phyloP scores from a whole-genome alignment of 2,888 invertebrate species.

The Drosophila lutescens region DNA sequence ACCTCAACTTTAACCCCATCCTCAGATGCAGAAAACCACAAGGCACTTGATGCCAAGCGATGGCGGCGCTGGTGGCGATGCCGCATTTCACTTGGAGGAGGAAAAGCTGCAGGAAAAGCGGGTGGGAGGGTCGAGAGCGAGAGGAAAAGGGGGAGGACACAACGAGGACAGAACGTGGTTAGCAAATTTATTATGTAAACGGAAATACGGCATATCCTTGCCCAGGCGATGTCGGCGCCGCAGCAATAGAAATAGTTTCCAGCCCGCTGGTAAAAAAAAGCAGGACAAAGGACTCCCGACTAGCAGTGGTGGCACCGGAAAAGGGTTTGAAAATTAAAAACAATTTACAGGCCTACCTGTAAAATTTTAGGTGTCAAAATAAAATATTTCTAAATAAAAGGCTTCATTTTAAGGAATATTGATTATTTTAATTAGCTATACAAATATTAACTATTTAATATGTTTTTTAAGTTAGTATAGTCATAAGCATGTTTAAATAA shows the following conservation, averaged over 20 bases:
- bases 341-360: too few relatives aligned
- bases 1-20: conserved; percentile 37
- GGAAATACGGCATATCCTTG: conserved; percentile 79
- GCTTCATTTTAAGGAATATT: too few relatives aligned
- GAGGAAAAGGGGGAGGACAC: conserved; percentile 27
- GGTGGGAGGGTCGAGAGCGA: background rate
- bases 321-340: too few relatives aligned
- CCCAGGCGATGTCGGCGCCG: conserved; percentile 75
- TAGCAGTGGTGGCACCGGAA: conserved; percentile 16
- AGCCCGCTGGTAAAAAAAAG: conserved; percentile 57
- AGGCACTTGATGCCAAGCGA: conserved; percentile 78
- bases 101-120: conserved; percentile 7
- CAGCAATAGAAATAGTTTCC: conserved; percentile 80
- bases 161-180: conserved; percentile 77
- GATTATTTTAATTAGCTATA: too few relatives aligned
- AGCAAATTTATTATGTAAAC: conserved; percentile 80
- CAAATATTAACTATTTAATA: too few relatives aligned
- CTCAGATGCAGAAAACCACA: conserved; percentile 37
- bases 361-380: too few relatives aligned
- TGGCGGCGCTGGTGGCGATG: conserved; percentile 55
- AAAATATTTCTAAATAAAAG: too few relatives aligned
- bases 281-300: conserved; percentile 38
- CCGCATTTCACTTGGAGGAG: conserved; percentile 45
- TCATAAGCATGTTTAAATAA: too few relatives aligned
- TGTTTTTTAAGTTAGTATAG: too few relatives aligned